Evolutionary conservation across 2,113 vertebrate species (phyloP).

Genomic region (Octodon degus): DNA sequence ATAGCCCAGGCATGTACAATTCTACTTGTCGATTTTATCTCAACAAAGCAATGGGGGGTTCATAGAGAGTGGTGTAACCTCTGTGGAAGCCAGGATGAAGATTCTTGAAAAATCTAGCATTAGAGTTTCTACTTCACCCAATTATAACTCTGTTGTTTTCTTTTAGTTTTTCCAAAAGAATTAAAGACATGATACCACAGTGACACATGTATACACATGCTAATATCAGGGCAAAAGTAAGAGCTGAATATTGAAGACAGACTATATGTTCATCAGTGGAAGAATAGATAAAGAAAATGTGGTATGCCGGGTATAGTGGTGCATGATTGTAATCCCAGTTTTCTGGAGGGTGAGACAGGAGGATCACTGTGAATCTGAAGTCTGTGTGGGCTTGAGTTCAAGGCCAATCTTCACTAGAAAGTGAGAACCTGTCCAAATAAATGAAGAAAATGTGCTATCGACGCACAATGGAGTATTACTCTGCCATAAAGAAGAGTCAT

Average conservation of each 20-base stretch:
- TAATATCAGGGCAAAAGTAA: background rate
- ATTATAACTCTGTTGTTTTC: background rate
- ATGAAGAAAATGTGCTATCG: background rate
- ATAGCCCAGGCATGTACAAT: background rate
- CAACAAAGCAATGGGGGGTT: background rate
- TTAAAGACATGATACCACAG: background rate
- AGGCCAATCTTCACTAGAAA: background rate
- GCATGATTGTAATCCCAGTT: background rate
- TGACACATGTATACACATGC: background rate
- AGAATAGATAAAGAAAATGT: background rate
- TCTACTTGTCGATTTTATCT: background rate
- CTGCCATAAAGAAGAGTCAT: background rate
- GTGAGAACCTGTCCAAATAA: background rate
- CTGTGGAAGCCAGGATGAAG: background rate
- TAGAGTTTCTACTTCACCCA: background rate
- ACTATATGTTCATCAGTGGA: background rate
- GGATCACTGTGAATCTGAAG: background rate
- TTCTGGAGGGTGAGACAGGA: background rate
- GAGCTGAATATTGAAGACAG: background rate
- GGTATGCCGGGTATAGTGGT: background rate
- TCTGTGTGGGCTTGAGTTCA: background rate
- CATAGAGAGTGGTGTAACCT: background rate
- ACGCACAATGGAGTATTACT: no score
- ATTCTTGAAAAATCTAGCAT: background rate
- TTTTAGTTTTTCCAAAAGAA: background rate